Conservation (phyloP, 2,888 invertebrate genomes). For the Acanthosoma haemorrhoidale region DNA sequence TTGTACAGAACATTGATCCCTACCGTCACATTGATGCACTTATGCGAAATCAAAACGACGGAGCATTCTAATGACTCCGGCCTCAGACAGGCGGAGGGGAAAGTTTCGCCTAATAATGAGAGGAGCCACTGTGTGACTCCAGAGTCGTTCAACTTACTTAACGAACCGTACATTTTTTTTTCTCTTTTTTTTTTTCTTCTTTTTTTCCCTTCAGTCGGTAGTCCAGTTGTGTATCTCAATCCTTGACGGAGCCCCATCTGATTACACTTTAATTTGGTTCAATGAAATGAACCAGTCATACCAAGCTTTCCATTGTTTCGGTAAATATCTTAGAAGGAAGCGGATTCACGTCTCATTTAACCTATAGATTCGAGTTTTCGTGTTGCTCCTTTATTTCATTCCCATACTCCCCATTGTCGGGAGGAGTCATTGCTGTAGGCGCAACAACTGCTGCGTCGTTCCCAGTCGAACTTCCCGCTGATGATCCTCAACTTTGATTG, state of each 20-base stretch:
- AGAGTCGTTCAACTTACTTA: constrained; percentile 23
- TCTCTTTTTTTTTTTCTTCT: neutral
- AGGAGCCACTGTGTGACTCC: neutral
- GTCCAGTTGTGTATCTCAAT: constrained; percentile 21
- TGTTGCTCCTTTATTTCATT: constrained; percentile 14
- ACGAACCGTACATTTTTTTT: constrained; percentile 24
- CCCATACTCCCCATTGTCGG: neutral
- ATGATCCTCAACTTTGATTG: too few species aligned
- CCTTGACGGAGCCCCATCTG: constrained; percentile 29
- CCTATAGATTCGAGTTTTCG: constrained; percentile 20
- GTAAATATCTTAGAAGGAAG: constrained; percentile 20
- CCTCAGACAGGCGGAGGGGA: neutral
- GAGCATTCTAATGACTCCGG: too few species aligned
- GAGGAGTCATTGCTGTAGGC: too few species aligned
- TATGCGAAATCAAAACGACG: too few species aligned
- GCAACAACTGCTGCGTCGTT: too few species aligned
- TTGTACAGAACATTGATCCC: too few species aligned
- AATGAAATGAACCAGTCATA: constrained; percentile 29
- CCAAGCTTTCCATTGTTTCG: constrained; percentile 26
- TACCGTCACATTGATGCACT: too few species aligned
- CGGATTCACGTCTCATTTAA: constrained; percentile 22
- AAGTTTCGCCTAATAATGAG: neutral
- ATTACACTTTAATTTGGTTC: constrained; percentile 30
- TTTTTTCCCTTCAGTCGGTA: neutral
- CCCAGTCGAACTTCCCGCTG: too few species aligned